phyloP scores from a whole-genome alignment of 2,888 invertebrate species.

The Calliopum simillimum region DNA sequence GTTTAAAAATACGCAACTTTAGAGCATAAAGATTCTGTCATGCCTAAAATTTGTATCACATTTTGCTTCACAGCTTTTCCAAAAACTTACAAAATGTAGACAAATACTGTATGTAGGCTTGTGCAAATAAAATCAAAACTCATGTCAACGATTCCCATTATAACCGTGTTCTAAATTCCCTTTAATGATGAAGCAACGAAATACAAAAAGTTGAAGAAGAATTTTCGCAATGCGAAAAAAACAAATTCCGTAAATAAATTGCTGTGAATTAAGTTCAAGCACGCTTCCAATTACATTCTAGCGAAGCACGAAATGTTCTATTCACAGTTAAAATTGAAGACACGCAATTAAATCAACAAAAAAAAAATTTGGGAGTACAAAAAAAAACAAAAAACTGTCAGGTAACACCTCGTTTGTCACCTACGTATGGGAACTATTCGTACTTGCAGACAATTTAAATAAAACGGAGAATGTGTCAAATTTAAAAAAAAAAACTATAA shows the following conservation, averaged over 20 bases:
- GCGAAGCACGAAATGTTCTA: background rate
- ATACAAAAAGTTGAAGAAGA: background rate
- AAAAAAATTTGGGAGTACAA: no score
- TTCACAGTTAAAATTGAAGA: constrained; percentile 2
- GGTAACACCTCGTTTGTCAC: no score
- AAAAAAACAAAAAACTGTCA: no score
- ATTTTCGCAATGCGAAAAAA: background rate
- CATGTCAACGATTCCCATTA: background rate
- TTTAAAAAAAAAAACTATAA: no score
- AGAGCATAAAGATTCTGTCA: no score
- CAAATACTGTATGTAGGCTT: no score
- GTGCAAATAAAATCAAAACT: no score
- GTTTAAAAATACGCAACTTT: no score
- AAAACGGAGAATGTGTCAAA: background rate
- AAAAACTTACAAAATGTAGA: no score
- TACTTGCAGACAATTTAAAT: background rate
- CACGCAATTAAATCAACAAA: background rate
- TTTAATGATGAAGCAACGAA: background rate
- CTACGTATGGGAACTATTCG: constrained; percentile 22
- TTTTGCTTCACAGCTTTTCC: no score
- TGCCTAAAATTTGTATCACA: no score
- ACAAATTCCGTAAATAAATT: background rate
- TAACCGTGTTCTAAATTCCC: constrained; percentile 15
- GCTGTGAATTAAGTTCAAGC: background rate
- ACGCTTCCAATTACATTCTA: constrained; percentile 9